These are phyloP conservation scores for Thalpophila matura DNA, from an alignment of 2,888 invertebrate species.

Conservation along the genomic window DNA sequence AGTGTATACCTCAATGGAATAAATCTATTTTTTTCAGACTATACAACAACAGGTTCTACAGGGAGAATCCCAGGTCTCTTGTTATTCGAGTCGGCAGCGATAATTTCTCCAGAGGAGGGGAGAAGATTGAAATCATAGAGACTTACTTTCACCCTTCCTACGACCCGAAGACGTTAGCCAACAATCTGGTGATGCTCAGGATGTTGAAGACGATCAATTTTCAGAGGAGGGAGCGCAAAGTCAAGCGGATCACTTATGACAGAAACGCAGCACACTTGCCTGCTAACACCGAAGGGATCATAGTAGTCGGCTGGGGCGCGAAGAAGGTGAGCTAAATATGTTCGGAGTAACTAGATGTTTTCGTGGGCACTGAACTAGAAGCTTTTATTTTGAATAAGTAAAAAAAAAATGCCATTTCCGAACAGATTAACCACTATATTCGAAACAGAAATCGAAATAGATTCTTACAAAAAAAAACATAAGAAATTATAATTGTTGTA, in stretches of 20 bases:
- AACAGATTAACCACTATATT: too few species aligned
- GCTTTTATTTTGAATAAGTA: too few species aligned
- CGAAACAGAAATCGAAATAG: too few species aligned
- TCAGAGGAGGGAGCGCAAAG: slow-evolving; percentile 37
- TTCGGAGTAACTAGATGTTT: too few species aligned
- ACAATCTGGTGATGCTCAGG: slow-evolving; percentile 71
- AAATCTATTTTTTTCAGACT: slow-evolving; percentile 59
- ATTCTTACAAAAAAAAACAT: too few species aligned
- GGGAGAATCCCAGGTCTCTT: slow-evolving; percentile 49
- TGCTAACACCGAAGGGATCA: slow-evolving; percentile 41
- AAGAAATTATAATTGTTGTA: too few species aligned
- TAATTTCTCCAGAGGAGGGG: slow-evolving; percentile 59
- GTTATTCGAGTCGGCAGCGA: slow-evolving; percentile 70
- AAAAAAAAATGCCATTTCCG: too few species aligned
- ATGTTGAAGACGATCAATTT: slow-evolving; percentile 51
- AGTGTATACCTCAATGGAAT: too few species aligned
- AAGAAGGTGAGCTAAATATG: slow-evolving; percentile 60
- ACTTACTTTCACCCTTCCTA: slow-evolving; percentile 69
- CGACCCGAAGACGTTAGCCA: slow-evolving; percentile 61
- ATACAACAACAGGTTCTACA: slow-evolving; percentile 57
- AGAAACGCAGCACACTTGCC: slow-evolving; percentile 21
- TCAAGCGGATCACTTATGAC: slow-evolving; percentile 65
- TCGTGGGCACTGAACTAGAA: too few species aligned
- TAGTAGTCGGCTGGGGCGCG: slow-evolving; percentile 74
- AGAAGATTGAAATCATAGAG: slow-evolving; percentile 55